Conservation (phyloP, 2,797 vertebrate species). For the Pangasius macronema region DNA sequence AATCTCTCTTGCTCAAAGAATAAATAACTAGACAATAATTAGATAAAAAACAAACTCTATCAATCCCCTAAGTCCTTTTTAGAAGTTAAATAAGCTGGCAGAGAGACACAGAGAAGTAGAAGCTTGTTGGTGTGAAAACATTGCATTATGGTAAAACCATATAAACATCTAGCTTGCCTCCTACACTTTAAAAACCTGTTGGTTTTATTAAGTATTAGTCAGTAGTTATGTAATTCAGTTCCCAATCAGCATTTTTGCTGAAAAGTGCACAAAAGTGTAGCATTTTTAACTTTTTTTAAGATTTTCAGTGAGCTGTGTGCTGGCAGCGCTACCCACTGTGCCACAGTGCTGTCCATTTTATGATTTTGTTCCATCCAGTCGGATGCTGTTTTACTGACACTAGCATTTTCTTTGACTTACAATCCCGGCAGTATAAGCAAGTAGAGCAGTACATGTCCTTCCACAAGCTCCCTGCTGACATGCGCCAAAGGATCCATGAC, state of each 20-base stretch:
- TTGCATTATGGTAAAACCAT: not conserved
- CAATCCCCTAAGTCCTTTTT: constrained; percentile 38
- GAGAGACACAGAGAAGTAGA: constrained; percentile 26
- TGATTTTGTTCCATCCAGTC: not conserved
- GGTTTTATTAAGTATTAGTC: constrained; percentile 15
- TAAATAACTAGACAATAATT: constrained; percentile 1
- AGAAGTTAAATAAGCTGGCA: constrained; percentile 37
- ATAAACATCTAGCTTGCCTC: not conserved
- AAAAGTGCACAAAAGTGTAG: too few species aligned
- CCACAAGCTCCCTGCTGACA: constrained; percentile 94
- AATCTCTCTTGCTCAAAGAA: constrained; percentile 10
- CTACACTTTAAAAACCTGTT: not conserved
- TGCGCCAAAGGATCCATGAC: constrained; percentile 95
- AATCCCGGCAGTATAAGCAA: constrained; percentile 88
- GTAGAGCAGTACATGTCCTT: constrained; percentile 94
- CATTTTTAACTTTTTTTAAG: not conserved
- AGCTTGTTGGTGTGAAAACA: constrained; percentile 34
- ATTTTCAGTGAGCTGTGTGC: not conserved
- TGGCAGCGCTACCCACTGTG: not conserved
- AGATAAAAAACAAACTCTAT: constrained; percentile 30
- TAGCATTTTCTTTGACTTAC: constrained; percentile 9
- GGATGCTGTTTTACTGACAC: not conserved
- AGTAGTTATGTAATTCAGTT: constrained; percentile 13
- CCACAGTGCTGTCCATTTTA: not conserved
- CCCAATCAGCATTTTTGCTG: too few species aligned